Conservation (phyloP, 1,140 invertebrate genomes). For the Mamestra configurata region DNA sequence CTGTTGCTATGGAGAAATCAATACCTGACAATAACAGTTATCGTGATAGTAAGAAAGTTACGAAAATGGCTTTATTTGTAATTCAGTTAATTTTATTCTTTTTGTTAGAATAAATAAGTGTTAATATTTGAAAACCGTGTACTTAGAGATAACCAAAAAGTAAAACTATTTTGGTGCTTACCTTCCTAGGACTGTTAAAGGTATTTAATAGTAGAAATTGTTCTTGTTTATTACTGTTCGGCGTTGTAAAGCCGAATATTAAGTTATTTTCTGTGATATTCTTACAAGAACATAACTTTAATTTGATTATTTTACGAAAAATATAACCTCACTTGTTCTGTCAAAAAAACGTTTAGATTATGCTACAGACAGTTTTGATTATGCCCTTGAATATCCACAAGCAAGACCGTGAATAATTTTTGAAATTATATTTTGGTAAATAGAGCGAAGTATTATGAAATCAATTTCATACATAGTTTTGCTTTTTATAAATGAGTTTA, state of each 20-base stretch:
- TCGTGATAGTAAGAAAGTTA: not conserved
- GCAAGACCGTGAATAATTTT: too few species aligned
- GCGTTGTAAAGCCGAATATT: too few species aligned
- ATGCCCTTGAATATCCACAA: too few species aligned
- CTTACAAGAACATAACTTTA: not conserved
- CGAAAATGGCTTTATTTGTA: conserved; percentile 34
- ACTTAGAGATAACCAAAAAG: conserved; percentile 42
- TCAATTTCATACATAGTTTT: too few species aligned
- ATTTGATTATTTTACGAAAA: not conserved
- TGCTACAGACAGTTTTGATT: not conserved
- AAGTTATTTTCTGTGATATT: not conserved
- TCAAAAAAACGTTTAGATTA: conserved; percentile 15
- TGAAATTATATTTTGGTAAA: too few species aligned
- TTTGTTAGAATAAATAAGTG: conserved; percentile 40
- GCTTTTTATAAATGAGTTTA: too few species aligned
- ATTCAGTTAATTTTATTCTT: conserved; percentile 43
- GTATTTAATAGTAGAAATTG: not conserved
- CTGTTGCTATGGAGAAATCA: conserved; percentile 74
- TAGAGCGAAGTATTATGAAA: too few species aligned
- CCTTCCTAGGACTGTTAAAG: conserved; percentile 12
- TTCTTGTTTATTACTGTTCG: not conserved
- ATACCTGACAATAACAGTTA: conserved; percentile 55
- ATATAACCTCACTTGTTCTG: not conserved
- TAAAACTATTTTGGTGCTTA: conserved; percentile 7
- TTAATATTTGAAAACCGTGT: conserved; percentile 29